phyloP scores from a whole-genome alignment of 2,113 vertebrate genomes.

The Centropus bengalensis region DNA sequence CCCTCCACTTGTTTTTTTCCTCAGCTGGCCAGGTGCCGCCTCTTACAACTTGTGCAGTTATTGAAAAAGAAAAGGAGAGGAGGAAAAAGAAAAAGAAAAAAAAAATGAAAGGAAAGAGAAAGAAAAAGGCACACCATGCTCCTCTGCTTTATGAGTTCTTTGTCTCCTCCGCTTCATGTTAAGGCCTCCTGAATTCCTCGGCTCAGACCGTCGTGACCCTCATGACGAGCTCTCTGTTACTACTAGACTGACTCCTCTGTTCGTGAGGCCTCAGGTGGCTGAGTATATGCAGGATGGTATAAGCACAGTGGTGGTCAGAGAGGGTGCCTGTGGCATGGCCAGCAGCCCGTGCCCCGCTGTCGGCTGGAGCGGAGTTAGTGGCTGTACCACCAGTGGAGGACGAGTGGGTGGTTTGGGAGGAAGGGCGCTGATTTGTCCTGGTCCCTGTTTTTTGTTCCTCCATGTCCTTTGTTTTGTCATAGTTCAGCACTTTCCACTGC shows the following conservation, averaged over 20 bases:
- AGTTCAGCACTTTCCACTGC: conserved; percentile 99
- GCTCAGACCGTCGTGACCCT: conserved; percentile 97
- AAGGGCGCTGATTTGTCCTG: conserved; percentile 86
- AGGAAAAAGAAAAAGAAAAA: neutral
- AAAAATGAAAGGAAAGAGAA: conserved; percentile 50
- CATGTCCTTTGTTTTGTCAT: conserved; percentile 93
- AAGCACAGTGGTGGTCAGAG: conserved; percentile 96
- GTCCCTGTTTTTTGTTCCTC: conserved; percentile 87
- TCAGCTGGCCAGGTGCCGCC: conserved; percentile 64
- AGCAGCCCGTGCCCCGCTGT: conserved; percentile 74
- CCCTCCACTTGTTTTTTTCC: conserved; percentile 43
- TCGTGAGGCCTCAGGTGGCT: conserved; percentile 94
- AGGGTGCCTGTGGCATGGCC: conserved; percentile 77
- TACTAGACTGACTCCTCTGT: conserved; percentile 83
- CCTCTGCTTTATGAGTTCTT: conserved; percentile 65
- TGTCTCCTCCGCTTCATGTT: conserved; percentile 58
- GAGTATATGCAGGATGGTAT: conserved; percentile 96
- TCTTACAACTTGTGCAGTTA: conserved; percentile 68
- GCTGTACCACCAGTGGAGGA: conserved; percentile 83
- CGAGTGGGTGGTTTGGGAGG: conserved; percentile 79
- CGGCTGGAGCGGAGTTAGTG: conserved; percentile 77
- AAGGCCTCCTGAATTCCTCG: conserved; percentile 76
- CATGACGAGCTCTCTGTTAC: conserved; percentile 98
- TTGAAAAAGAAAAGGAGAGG: conserved; percentile 35
- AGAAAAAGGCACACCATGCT: conserved; percentile 72